Evolutionary conservation across 2,888 invertebrate genomes (phyloP), one percentile per base, ranked within the genome.

Genomic region (Crocallis elinguaria): DNA sequence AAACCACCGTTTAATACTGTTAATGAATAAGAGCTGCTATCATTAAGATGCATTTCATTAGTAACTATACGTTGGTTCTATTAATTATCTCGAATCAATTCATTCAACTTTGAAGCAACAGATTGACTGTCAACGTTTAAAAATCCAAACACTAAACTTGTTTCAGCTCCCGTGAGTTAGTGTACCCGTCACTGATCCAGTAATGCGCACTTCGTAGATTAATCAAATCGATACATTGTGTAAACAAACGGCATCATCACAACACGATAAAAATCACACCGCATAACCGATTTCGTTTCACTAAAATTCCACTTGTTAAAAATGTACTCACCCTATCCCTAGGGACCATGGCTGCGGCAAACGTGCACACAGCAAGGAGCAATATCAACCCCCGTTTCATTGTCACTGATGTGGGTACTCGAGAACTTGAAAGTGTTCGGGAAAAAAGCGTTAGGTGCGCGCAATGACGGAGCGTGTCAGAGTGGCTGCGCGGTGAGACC

Each of bases 311-410:
- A 54, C 48, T 52, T 57, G 57, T 12, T 23, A 12, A 3, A 8
- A n/a, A 50, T 19, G 39, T 11, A 84, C 88, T 88, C 60, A 88
- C 88, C 81, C 73, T 81, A 5, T 73, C 63, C 49, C 66, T 72
- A 3, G 81, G 79, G 23, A 81, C 80, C 76, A 83, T 77, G 48
- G 87, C 84, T n/a, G 64, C 64, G 9, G 79, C 58, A 53, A 82
- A 39, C 35, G 76, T 67, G 63, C 75, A 79, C 38, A 77, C 43
- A 23, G 69, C 73, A 23, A 87, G 35, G 1, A 87, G 50, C 43
- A 82, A 37, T 8, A 86, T 35, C 29, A 82, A 50, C 57, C 46
- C 69, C 29, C 8, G 25, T 52, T 73, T 81, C 86, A 84, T 84
- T 51, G 45, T 81, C 65, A 72, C 68, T 35, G 39, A 29, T 33